Evolutionary conservation across 2,797 vertebrate genomes (phyloP), one percentile per base, ranked within the genome.

Genomic region (Clarias laeviceps): DNA sequence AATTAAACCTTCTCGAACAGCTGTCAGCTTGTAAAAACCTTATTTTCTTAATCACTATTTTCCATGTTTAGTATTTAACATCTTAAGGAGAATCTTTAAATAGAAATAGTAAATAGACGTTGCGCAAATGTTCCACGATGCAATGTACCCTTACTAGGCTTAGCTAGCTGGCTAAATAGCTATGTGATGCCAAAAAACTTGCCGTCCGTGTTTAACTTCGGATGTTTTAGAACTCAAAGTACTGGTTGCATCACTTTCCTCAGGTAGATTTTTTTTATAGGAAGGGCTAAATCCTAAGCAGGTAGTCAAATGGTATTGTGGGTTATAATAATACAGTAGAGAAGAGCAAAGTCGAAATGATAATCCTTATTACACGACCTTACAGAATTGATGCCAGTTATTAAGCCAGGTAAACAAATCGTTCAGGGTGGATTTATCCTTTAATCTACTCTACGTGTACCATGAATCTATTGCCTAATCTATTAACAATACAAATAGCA

Each of bases 401-500:
- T 37, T 78, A 24, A 61, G 2, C 15, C 61, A 37, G 24, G 24
- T 11, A 29, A 9, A 80, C 24, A 80, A 80, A 80, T 20, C 0
- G n/a, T 80, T 50, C 61, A 80, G 37, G 37, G 37, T 80, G 61
- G 61, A 80, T 29, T 50, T 65, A 11, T 50, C 78, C 78, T 80
- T 74, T 84, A 34, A 65, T 85, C 80, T 82, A 86, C 59, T 62
- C 82, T 78, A 66, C 57, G 83, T 37, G 74, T 82, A 80, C 74
- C 22, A 27, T 20, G 32, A 56, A 82, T 83, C 57, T 62, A 85
- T 84, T 82, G 70, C 73, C 82, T 86, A 84, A 24, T 74, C 82
- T 83, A 87, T 70, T 81, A 83, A 79, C 54, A 82, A 80, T 57
- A 85, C 76, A 80, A 89, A 74, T 17, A 79, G 56, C 84, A 80